These are phyloP conservation scores for Heliothis virescens DNA, from an alignment of 1,140 invertebrate species.

Conservation along the genomic window DNA sequence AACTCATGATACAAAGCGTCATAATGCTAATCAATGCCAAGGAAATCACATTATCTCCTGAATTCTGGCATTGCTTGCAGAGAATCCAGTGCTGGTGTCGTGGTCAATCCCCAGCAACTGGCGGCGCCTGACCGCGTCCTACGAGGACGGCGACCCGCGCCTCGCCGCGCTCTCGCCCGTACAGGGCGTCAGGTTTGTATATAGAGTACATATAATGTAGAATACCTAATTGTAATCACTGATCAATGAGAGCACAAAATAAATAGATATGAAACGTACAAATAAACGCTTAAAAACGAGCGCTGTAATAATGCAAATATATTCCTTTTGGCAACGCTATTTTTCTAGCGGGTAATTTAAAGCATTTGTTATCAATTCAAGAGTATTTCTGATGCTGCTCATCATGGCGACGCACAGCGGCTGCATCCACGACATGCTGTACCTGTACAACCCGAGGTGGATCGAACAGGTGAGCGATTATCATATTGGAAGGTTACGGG, in stretches of 20 bases:
- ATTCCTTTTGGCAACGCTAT: not conserved
- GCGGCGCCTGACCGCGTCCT: conserved; percentile 55
- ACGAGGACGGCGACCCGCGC: conserved; percentile 65
- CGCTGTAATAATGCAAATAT: too few species aligned
- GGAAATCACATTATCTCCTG: too few species aligned
- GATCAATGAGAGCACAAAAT: not conserved
- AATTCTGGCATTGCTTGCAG: not conserved
- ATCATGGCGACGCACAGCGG: conserved; percentile 59
- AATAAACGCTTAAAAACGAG: not conserved
- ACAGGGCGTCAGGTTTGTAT: conserved; percentile 63
- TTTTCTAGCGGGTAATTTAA: not conserved
- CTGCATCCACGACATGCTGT: conserved; percentile 60
- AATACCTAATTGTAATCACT: not conserved
- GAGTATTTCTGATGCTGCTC: conserved; percentile 60
- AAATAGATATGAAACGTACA: too few species aligned
- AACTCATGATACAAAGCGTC: too few species aligned
- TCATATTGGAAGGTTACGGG: not conserved
- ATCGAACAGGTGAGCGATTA: conserved; percentile 61
- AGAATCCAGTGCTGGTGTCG: conserved; percentile 33
- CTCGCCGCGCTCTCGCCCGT: conserved; percentile 58
- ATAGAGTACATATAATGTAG: not conserved
- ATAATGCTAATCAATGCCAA: too few species aligned
- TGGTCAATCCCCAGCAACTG: conserved; percentile 70
- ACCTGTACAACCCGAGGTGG: conserved; percentile 59
- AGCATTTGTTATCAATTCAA: conserved; percentile 35